Base-by-base conservation (phyloP, 2,797 vertebrate species). In the Chrosomus eos region DNA sequence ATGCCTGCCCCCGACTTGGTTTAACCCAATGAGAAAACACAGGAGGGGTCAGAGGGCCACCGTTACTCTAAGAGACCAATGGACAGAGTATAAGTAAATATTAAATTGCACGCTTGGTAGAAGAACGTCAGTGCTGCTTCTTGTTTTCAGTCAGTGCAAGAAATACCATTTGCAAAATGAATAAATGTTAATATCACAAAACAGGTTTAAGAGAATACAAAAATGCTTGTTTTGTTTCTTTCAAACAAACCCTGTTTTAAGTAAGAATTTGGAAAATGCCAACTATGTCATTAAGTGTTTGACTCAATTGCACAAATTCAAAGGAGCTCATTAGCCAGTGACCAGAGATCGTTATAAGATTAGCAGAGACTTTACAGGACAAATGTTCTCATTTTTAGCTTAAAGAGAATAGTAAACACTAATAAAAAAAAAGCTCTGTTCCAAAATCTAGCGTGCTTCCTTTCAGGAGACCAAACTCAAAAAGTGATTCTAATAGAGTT, bases 61-160 rank as follows among this genome's bases (percentile, higher is more conserved):
- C 88, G 88, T 93, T 92, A 92, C 89, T 92, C 91, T 77, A 55
- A 84, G 58, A 93, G 88, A 90, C 88, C 90, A 93, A 93, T 89
- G 89, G 89, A 84, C 85, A 91, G 83, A 89, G 90, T 86, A 48
- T 48, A 91, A 89, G 90, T 86, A 91, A 93, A 93, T 91, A 92
- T 90, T 93, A 91, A 88, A 88, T 38, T 86, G 91, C 89, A 91
- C 89, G 87, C 77, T 38, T 18, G 88, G 86, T 48, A 31, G 66
- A 64, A 31, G 66, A 64, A 62, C 26, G 13, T 18, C 14, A 64
- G 28, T 31, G 28, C 75, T 78, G 26, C 85, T 80, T 79, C 82
- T 33, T 76, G 62, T 75, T 40, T 13, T 10, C 67, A 3, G 67
- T 80, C 80, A n/a, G 73, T 26, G 23, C 31, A 51, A 48, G 31